Evolutionary conservation across 2,113 vertebrate species (phyloP), one percentile per base, ranked within the genome.

Genomic region (Nycticorax nycticorax): DNA sequence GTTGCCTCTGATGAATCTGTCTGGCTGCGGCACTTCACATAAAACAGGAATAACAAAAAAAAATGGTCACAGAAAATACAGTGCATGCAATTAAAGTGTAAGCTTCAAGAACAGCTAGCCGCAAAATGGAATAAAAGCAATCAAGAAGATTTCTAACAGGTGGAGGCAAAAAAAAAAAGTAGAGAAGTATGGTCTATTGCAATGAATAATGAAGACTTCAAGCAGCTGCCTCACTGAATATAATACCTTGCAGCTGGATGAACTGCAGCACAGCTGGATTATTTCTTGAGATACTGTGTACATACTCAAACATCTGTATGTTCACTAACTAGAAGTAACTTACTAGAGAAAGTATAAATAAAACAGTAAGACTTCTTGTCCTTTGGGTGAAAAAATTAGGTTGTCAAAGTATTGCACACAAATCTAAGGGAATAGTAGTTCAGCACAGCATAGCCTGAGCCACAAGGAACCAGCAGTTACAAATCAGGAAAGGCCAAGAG

Each of bases 221-320:
- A 71, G 69, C 79, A 94, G 90, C 62, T 91, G 87, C 45, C 33
- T 89, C 45, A 30, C 0, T 26, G 77, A 71, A 73, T 57, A n/a
- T 57, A 93, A 87, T 82, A 59, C 47, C 45, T 53, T 53, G 32
- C 77, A 95, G 77, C 67, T 88, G 82, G 57, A 37, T 55, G 76
- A 93, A 66, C 32, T 78, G 72, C 88, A 92, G 84, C 47, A 88
- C 96, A 96, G 95, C 85, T 97, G 92, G 76, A 66, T 87, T 78
- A 53, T 45, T 88, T 92, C 72, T 50, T 45, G 55, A 77, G 77
- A 84, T 75, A 37, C 23, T n/a, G 10, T 77, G 28, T 50, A 57
- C 28, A 79, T 27, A 79, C 26, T 28, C 75, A 56, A 83, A 27
- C 37, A 84, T 73, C 59, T 82, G 62, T 39, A 53, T 45, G 47